Base-by-base conservation (phyloP, 2,888 invertebrate genomes). In the Patella depressa region DNA sequence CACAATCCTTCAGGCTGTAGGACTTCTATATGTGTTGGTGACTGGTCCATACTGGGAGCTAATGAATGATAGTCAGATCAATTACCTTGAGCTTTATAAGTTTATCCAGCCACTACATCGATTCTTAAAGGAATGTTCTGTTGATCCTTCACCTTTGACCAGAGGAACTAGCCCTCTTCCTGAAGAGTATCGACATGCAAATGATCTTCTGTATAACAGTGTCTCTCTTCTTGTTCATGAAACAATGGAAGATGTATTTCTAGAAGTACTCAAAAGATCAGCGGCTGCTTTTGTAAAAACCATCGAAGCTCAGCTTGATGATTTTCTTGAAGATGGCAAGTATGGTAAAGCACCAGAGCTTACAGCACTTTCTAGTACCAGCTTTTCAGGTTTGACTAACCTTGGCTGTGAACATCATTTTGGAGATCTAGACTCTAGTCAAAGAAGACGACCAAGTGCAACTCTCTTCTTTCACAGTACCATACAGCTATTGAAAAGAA, bases 321-420 rank as follows among this genome's bases (percentile, higher is more conserved):
- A 80, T 72, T 84, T 84, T 69, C 71, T 83, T 9, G 73, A 71
- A 54, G 80, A 78, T 70, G 84, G 84, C 1, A 53, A 79, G 45
- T 78, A 74, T 70, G 12, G 14, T 24, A 53, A 15, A 3, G 14
- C 19, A 4, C 72, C 78, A 29, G 24, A n/a, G 17, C 15, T 72
- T 19, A 57, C 75, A 15, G 77, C 81, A 11, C 3, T 78, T 0
- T 24, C 54, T 3, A 45, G 79, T 11, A 83, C 82, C 15, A n/a
- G 53, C n/a, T 82, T 78, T 78, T 78, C 75, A 12, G 79, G 77
- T 17, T 7, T 75, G 4, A 81, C 81, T 9, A 85, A 85, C 59
- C 72, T 85, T 3, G 78, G 76, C 3, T 81, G 80, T 73, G 83
- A 83, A n/a, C 84, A 85, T 34, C 82, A 82, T 74, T 85, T 85